Conservation (phyloP, 2,113 vertebrate genomes). For the Sturnira hondurensis region DNA sequence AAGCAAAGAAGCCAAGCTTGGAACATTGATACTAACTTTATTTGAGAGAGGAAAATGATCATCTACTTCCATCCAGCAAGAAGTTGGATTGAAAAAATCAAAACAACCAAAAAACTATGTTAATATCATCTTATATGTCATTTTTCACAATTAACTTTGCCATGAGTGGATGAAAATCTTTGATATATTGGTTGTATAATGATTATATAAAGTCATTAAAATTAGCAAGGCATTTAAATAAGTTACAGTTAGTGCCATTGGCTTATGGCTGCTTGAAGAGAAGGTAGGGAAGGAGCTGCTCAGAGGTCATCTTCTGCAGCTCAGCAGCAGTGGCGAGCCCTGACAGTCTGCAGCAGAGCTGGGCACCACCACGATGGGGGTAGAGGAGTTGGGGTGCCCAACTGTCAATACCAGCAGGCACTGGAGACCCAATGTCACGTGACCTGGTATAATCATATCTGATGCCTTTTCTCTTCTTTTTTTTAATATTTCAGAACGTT, state of each 20-base stretch:
- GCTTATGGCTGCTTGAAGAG: neutral
- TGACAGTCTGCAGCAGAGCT: neutral
- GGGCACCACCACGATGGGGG: accelerated
- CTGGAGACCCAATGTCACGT: neutral
- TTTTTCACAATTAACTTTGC: neutral
- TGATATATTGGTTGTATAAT: neutral
- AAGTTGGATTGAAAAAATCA: neutral
- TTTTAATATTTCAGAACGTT: too few relatives aligned
- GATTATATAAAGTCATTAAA: neutral
- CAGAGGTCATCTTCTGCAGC: neutral
- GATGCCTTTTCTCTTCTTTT: slow-evolving; percentile 33
- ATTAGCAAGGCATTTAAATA: neutral
- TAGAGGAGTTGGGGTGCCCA: neutral
- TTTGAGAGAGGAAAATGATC: neutral
- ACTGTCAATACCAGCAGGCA: neutral
- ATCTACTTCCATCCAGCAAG: neutral
- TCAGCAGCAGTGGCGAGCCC: neutral
- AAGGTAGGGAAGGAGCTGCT: neutral
- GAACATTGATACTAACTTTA: neutral
- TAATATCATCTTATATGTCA: neutral
- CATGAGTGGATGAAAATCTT: neutral
- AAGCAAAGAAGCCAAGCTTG: neutral
- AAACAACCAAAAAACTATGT: neutral
- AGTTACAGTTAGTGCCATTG: neutral
- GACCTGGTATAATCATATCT: neutral